Percentiles rank a stretch among this genome's conserved stretches.
phyloP scores from a whole-genome alignment of 2,113 vertebrate species.

The Otocyon megalotis region DNA sequence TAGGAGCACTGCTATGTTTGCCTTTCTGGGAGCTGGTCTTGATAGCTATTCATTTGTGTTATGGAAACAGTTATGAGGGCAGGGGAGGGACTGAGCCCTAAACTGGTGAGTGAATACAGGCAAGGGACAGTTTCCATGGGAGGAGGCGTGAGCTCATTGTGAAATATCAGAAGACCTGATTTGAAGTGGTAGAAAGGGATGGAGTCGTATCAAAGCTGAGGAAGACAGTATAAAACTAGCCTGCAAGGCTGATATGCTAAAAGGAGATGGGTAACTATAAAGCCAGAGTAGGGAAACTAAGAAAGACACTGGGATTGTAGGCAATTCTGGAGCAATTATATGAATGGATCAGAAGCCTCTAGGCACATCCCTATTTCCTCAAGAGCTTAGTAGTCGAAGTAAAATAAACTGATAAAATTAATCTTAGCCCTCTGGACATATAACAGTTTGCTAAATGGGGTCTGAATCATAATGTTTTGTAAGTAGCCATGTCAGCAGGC shows the following conservation, averaged over 20 bases:
- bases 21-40: background rate
- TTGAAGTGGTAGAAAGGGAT: background rate
- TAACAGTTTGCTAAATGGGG: background rate
- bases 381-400: background rate
- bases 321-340: background rate
- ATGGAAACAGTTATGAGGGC: background rate
- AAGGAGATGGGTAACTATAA: background rate
- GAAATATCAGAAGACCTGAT: background rate
- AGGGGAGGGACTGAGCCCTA: background rate
- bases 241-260: background rate
- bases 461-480: background rate
- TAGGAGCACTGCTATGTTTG: background rate
- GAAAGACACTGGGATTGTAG: background rate
- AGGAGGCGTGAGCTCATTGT: background rate
- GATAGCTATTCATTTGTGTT: background rate
- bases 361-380: background rate
- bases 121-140: background rate
- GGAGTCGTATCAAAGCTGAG: background rate
- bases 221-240: background rate
- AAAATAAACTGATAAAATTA: background rate
- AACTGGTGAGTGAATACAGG: background rate
- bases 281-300: background rate
- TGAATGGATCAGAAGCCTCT: accelerated
- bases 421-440: background rate
- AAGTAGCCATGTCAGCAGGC: background rate